phyloP scores from a whole-genome alignment of 2,797 vertebrate species.

The Melanotaenia nigrans region DNA sequence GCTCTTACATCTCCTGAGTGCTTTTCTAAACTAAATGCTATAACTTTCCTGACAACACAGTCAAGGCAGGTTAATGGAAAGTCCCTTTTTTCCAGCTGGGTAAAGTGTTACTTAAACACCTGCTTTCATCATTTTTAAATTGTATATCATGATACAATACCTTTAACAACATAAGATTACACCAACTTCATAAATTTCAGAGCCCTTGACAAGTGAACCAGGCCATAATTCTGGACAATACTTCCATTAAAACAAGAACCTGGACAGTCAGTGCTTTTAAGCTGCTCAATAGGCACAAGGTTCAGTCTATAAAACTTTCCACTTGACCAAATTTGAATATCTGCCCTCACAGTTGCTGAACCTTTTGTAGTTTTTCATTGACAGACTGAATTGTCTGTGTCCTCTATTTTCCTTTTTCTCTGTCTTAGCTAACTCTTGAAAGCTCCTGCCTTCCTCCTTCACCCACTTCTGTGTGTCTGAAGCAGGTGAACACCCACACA shows the following conservation, averaged over 20 bases:
- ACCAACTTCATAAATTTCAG: conserved; percentile 16
- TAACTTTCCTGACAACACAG: conserved; percentile 33
- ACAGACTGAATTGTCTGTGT: conserved; percentile 44
- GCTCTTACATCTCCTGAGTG: conserved; percentile 3
- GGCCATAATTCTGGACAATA: conserved; percentile 27
- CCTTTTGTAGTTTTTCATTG: conserved; percentile 41
- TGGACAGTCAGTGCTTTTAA: conserved; percentile 23
- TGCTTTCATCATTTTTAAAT: conserved; percentile 38
- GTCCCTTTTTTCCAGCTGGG: conserved; percentile 21
- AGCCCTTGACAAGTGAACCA: conserved; percentile 25
- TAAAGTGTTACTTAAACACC: conserved; percentile 28
- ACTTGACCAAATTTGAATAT: conserved; percentile 42
- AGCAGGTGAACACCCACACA: conserved; percentile 76
- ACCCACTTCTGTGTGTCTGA: conserved; percentile 63
- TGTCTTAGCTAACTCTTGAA: conserved; percentile 63
- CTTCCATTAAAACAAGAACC: conserved; percentile 17
- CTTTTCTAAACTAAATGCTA: conserved; percentile 23
- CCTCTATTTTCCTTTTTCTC: conserved; percentile 38
- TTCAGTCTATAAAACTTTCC: conserved; percentile 31
- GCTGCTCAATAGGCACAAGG: conserved; percentile 14
- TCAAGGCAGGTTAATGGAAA: conserved; percentile 38
- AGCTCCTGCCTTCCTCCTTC: conserved; percentile 47
- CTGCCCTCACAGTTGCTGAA: conserved; percentile 31
- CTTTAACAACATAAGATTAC: conserved; percentile 32
- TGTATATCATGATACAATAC: conserved; percentile 10